Percentiles rank a stretch among this genome's conserved stretches.
Conservation (phyloP, 2,113 vertebrate genomes). For the Serilophus lunatus region DNA sequence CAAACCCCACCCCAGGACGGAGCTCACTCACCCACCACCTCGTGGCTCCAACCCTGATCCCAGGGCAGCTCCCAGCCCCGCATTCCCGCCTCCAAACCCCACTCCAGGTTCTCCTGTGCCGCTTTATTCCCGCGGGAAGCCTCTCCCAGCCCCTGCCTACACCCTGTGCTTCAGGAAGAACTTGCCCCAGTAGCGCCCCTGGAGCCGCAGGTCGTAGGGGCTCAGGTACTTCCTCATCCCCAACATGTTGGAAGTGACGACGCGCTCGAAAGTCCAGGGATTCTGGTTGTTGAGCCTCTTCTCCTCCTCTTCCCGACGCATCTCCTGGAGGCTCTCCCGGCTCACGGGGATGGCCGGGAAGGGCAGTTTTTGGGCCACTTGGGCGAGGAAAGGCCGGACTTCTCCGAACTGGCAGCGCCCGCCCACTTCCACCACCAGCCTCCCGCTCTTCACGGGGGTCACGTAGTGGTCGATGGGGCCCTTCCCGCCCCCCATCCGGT, state of each 20-base stretch:
- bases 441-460: conserved; percentile 80
- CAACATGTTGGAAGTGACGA: conserved; percentile 85
- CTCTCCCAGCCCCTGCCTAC: background rate
- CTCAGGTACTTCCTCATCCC: conserved; percentile 88
- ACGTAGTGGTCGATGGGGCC: conserved; percentile 92
- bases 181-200: conserved; percentile 87
- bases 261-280: conserved; percentile 89
- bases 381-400: conserved; percentile 75
- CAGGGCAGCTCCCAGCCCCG: fast-evolving
- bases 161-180: conserved; percentile 80
- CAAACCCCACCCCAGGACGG: background rate
- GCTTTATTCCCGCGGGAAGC: background rate
- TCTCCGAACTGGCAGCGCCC: conserved; percentile 84
- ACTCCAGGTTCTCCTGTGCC: fast-evolving
- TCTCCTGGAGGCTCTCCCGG: conserved; percentile 71
- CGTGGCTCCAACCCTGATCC: background rate
- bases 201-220: conserved; percentile 79
- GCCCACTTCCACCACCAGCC: conserved; percentile 87
- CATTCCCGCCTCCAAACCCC: fast-evolving
- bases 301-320: conserved; percentile 69
- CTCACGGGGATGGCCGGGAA: conserved; percentile 86
- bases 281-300: conserved; percentile 84
- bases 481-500: conserved; percentile 96
- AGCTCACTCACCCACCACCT: background rate
- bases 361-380: conserved; percentile 87